Conservation (phyloP, 1,140 invertebrate species). For the Mesaphorura yosii region DNA sequence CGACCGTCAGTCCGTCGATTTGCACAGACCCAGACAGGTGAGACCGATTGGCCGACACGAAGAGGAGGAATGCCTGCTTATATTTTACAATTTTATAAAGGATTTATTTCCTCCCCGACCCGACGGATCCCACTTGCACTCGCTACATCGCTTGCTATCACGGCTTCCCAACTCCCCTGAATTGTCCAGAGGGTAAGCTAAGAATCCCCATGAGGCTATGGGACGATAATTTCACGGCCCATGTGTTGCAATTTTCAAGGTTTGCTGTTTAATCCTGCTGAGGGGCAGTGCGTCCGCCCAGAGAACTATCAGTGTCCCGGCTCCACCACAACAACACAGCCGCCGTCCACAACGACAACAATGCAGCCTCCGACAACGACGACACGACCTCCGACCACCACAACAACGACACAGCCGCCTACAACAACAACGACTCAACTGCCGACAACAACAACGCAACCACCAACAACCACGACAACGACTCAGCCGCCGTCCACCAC, state of each 20-base stretch:
- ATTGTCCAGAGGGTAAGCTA: too few relatives aligned
- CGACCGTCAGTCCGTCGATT: too few relatives aligned
- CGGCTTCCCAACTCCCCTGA: not conserved
- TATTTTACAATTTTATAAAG: too few relatives aligned
- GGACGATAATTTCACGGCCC: too few relatives aligned
- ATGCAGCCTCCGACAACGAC: not conserved
- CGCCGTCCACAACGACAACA: not conserved
- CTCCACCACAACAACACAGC: too few relatives aligned
- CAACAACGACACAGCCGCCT: not conserved
- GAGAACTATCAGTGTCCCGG: not conserved
- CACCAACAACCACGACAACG: not conserved
- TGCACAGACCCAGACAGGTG: too few relatives aligned
- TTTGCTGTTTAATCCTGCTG: not conserved
- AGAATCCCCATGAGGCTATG: too few relatives aligned
- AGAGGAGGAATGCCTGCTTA: too few relatives aligned
- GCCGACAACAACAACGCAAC: not conserved
- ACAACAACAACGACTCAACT: not conserved
- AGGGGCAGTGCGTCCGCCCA: not conserved
- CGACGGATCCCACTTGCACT: not conserved
- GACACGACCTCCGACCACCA: not conserved
- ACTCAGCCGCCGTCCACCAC: not conserved
- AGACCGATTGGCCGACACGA: too few relatives aligned
- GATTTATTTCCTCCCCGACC: too few relatives aligned
- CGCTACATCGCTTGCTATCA: not conserved
- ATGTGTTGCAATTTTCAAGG: too few relatives aligned